phyloP scores from a whole-genome alignment of 1,140 invertebrate species.

The Drosophila chauvacae region DNA sequence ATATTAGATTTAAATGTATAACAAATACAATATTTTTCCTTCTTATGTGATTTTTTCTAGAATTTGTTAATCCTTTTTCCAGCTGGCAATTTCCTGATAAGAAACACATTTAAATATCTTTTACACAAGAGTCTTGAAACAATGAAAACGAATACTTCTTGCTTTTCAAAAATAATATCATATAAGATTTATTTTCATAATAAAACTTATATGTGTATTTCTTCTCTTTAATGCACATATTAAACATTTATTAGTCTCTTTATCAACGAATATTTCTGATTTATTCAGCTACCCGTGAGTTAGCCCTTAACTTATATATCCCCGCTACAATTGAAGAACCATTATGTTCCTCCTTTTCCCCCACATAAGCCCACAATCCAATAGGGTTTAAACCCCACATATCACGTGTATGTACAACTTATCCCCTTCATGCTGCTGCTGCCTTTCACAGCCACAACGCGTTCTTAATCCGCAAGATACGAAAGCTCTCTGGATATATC shows the following conservation, averaged over 20 bases:
- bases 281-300: constrained; percentile 5
- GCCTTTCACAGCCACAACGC: constrained; percentile 19
- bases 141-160: too few species aligned
- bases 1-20: too few species aligned
- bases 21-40: neutral
- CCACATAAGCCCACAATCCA: neutral
- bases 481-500: constrained; percentile 53
- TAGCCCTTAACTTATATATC: neutral
- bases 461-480: constrained; percentile 49
- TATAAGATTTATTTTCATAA: too few species aligned
- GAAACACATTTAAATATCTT: too few species aligned
- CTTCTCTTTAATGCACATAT: too few species aligned
- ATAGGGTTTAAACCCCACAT: constrained; percentile 16
- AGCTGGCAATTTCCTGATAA: neutral
- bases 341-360: constrained; percentile 3
- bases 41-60: neutral
- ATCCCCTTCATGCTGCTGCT: constrained; percentile 30
- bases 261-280: neutral
- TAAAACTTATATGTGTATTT: too few species aligned
- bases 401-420: constrained; percentile 23
- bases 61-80: neutral
- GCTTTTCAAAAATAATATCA: too few species aligned
- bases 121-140: too few species aligned
- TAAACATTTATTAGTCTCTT: neutral
- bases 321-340: constrained; percentile 20